A percentile compares a stretch with the other conserved stretches of the same genome.
Conservation (phyloP, 1,140 invertebrate genomes). For the Zaprionus camerounensis region DNA sequence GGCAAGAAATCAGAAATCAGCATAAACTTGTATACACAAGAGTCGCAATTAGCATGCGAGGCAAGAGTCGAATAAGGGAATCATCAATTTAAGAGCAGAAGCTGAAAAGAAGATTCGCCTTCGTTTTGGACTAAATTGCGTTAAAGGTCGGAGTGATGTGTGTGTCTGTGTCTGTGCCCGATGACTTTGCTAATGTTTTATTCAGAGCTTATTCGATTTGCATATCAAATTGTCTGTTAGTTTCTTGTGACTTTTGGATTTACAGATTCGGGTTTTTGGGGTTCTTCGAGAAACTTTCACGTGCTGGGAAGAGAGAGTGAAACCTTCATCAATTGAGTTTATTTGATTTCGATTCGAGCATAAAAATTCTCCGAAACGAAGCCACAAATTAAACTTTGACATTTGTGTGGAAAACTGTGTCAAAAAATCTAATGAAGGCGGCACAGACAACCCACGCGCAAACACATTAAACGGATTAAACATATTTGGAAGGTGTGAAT, state of each 20-base stretch:
- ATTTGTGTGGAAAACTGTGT: conserved; percentile 56
- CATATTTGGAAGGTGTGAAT: conserved; percentile 46
- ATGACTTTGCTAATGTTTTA: conserved; percentile 64
- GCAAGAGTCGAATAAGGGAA: conserved; percentile 39
- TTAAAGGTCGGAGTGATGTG: conserved; percentile 26
- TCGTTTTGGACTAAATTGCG: conserved; percentile 31
- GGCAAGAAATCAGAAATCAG: conserved; percentile 28
- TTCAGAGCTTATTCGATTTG: conserved; percentile 65
- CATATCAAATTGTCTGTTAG: conserved; percentile 75
- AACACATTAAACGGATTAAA: conserved; percentile 19
- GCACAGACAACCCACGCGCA: conserved; percentile 22
- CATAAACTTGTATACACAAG: conserved; percentile 39
- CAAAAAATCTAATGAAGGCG: conserved; percentile 41
- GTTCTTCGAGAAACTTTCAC: conserved; percentile 40
- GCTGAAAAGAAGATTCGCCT: conserved; percentile 26
- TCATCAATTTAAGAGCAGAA: conserved; percentile 40
- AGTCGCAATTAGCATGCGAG: conserved; percentile 53
- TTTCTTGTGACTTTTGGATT: conserved; percentile 42
- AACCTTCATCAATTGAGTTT: conserved; percentile 12
- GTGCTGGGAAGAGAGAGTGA: conserved; percentile 31
- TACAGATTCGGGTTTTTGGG: conserved; percentile 33
- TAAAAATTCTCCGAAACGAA: conserved; percentile 20
- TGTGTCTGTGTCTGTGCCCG: conserved; percentile 2
- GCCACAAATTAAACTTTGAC: conserved; percentile 59
- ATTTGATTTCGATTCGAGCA: conserved; percentile 23